Base-by-base conservation (phyloP, 2,888 invertebrate species). In the Sarcophaga rosellei region DNA sequence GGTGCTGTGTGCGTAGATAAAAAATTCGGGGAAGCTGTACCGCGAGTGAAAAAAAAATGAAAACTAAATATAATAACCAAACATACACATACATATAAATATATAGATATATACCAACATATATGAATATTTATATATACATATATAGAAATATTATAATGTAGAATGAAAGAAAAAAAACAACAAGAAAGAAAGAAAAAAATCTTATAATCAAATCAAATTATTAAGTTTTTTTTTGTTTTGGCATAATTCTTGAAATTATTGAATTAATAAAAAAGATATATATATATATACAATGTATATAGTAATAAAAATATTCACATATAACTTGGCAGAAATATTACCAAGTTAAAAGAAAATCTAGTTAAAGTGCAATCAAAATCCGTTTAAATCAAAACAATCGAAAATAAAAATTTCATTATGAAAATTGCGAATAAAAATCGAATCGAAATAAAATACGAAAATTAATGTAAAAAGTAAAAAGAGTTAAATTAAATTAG, bases 1-100 rank as follows among this genome's bases (percentile, higher is more conserved):
- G 93, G 92, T 92, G 91, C 90, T 93, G 92, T 92, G 91, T 90
- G 91, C 91, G 92, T 90, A 81, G 70, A 81, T 77, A 80, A 84
- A 87, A 79, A 66, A 78, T 61, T 75, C 85, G 81, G 82, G 76
- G 65, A 80, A 82, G 76, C 82, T 85, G 87, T 84, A 87, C 76
- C 85, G 82, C 82, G 82, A 87, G 85, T 85, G 81, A 76, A 72
- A 12, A 73, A 81, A 87, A 78, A 66, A 78, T 1, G 35, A 35
- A 35, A 35, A 35, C 8, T 35, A 80, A 80, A 69, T 12, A 57
- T 57, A 70, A 17, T 45, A 61, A 70, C 65, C 59, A 21, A 61
- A 23, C 61, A 57, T n/a, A 68, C 63, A 65, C 45, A 35, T 35
- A 62, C 66, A 68, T 6, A 23, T 44, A 73, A 53, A 59, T 47